Conservation (phyloP, 1,140 invertebrate genomes). For the Panagrolaimus sp. region DNA sequence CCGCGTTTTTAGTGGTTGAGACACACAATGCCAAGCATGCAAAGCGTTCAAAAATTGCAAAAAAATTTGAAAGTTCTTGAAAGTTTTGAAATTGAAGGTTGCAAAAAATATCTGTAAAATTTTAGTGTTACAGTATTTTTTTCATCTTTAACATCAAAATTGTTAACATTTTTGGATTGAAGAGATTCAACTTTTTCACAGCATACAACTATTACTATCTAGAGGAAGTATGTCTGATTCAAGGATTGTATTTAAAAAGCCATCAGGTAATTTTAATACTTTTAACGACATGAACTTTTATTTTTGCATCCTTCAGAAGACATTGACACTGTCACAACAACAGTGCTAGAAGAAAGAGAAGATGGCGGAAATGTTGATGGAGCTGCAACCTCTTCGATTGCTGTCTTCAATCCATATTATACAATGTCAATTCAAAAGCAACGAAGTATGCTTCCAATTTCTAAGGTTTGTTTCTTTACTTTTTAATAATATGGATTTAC, state of each 20-base stretch:
- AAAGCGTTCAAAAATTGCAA: no score
- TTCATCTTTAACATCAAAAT: no score
- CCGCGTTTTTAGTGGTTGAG: no score
- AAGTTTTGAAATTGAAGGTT: no score
- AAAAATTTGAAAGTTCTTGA: no score
- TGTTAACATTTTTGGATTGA: no score
- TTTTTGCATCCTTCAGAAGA: not conserved
- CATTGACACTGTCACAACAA: conserved; percentile 5
- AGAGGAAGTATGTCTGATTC: not conserved
- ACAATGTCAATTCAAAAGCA: conserved; percentile 58
- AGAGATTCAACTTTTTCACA: no score
- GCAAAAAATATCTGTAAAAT: no score
- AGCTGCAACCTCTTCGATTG: not conserved
- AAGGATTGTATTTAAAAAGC: conserved; percentile 10
- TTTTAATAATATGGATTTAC: conserved; percentile 10
- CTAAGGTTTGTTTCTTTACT: conserved; percentile 35
- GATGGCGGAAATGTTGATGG: not conserved
- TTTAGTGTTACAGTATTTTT: no score
- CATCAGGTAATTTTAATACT: conserved; percentile 2
- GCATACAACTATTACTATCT: no score
- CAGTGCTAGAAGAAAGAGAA: conserved; percentile 11
- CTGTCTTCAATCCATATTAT: conserved; percentile 50
- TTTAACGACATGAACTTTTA: not conserved
- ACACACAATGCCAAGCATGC: no score
- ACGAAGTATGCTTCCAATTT: conserved; percentile 50